Conservation (phyloP, 1,140 invertebrate genomes). For the Rhizoglyphus robini region DNA sequence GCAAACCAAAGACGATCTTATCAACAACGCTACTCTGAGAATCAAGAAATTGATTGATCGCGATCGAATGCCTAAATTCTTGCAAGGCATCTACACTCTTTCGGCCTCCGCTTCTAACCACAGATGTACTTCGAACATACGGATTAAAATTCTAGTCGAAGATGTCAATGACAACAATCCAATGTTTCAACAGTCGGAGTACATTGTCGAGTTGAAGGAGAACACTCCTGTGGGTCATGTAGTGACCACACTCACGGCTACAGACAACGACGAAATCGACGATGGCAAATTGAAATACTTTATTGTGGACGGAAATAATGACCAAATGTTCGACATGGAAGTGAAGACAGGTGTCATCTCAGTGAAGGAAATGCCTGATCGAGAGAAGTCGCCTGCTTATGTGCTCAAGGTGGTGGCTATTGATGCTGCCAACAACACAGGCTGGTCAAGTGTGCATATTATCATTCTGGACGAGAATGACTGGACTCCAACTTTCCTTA, state of each 20-base stretch:
- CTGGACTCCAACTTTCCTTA: slow-evolving; percentile 30
- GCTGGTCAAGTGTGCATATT: slow-evolving; percentile 33
- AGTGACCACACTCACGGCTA: slow-evolving; percentile 26
- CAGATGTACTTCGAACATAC: slow-evolving; percentile 26
- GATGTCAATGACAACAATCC: slow-evolving; percentile 76
- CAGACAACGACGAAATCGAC: slow-evolving; percentile 29
- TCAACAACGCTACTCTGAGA: slow-evolving; percentile 24
- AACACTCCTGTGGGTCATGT: slow-evolving; percentile 29
- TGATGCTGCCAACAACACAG: slow-evolving; percentile 29
- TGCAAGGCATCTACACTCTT: slow-evolving; percentile 29
- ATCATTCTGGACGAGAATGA: slow-evolving; percentile 33
- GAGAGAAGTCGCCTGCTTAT: slow-evolving; percentile 27
- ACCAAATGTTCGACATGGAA: slow-evolving; percentile 28
- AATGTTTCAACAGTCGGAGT: slow-evolving; percentile 45
- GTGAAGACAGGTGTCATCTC: slow-evolving; percentile 28
- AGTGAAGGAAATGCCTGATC: slow-evolving; percentile 27
- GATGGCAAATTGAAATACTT: slow-evolving; percentile 27
- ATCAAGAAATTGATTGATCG: slow-evolving; percentile 29
- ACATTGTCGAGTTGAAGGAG: slow-evolving; percentile 28
- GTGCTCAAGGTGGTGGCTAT: slow-evolving; percentile 26
- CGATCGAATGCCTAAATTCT: slow-evolving; percentile 28
- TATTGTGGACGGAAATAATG: slow-evolving; percentile 28
- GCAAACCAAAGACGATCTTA: not conserved
- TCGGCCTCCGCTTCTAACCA: slow-evolving; percentile 28
- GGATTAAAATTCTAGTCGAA: slow-evolving; percentile 27